Percentiles rank a stretch among this genome's conserved stretches.
Conservation (phyloP, 2,113 vertebrate genomes). For the Microtus ochrogaster region DNA sequence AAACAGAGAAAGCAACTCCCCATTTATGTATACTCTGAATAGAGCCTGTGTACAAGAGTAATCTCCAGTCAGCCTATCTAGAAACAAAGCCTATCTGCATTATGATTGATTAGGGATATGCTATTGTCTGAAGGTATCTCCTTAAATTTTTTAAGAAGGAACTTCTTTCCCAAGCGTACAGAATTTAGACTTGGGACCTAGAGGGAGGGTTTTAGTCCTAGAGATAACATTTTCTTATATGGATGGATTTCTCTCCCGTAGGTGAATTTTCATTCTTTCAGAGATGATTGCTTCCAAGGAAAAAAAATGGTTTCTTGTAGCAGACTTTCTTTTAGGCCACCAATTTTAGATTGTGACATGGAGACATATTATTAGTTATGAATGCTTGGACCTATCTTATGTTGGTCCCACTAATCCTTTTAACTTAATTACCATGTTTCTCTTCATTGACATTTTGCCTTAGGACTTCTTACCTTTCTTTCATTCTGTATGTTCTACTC, state of each 20-base stretch:
- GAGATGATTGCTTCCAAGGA: no score
- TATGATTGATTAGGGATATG: not conserved
- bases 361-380: not conserved
- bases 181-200: not conserved
- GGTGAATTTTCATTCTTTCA: not conserved
- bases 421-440: not conserved
- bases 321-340: not conserved
- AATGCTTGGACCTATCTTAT: not conserved
- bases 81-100: not conserved
- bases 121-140: not conserved
- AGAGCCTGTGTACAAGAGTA: no score
- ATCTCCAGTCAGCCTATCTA: not conserved
- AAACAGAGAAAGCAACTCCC: not conserved
- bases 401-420: not conserved
- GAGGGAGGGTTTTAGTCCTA: not conserved
- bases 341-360: not conserved
- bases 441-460: not conserved
- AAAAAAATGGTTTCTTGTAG: not conserved
- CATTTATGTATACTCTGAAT: not conserved
- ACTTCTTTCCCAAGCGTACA: not conserved
- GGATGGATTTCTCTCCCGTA: not conserved
- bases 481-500: not conserved
- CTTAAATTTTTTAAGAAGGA: not conserved
- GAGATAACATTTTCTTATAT: not conserved
- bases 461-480: not conserved